phyloP scores from a whole-genome alignment of 2,797 vertebrate genomes.

The Siniperca obscura region DNA sequence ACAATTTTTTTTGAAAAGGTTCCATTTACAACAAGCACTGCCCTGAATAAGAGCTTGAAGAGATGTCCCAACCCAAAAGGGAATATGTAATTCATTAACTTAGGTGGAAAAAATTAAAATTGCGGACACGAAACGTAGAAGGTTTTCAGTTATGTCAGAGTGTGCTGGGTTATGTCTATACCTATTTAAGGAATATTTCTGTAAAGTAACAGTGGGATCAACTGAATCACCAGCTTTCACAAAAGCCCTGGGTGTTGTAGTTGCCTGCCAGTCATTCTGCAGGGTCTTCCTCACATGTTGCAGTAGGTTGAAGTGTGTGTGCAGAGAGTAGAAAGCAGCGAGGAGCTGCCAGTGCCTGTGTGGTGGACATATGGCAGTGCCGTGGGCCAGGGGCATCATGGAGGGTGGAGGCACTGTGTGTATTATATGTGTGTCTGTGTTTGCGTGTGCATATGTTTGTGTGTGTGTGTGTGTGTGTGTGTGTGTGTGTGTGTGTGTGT shows the following conservation, averaged over 20 bases:
- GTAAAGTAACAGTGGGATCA: constrained; percentile 24
- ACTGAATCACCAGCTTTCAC: constrained; percentile 42
- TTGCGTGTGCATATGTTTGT: not conserved
- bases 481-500: constrained; percentile 17
- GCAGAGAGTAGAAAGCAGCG: constrained; percentile 60
- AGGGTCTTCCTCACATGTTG: constrained; percentile 50
- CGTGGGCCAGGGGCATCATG: constrained; percentile 63
- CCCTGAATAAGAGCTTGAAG: not conserved
- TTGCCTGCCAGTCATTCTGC: constrained; percentile 56
- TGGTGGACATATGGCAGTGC: constrained; percentile 79
- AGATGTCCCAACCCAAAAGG: not conserved
- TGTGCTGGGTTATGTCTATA: not conserved
- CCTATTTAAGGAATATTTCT: not conserved
- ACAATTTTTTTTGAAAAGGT: not conserved
- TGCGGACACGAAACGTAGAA: not conserved
- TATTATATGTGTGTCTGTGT: constrained; percentile 28
- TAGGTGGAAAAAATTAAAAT: not conserved
- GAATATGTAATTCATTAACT: constrained; percentile 46
- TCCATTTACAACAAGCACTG: constrained; percentile 11
- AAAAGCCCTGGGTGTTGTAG: constrained; percentile 40
- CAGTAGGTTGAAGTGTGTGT: constrained; percentile 42
- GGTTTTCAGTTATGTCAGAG: constrained; percentile 8
- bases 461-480: constrained; percentile 3
- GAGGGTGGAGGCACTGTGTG: constrained; percentile 50
- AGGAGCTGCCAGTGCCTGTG: constrained; percentile 65